Conservation (phyloP, 2,888 invertebrate species). For the Zaprionus lineosus region DNA sequence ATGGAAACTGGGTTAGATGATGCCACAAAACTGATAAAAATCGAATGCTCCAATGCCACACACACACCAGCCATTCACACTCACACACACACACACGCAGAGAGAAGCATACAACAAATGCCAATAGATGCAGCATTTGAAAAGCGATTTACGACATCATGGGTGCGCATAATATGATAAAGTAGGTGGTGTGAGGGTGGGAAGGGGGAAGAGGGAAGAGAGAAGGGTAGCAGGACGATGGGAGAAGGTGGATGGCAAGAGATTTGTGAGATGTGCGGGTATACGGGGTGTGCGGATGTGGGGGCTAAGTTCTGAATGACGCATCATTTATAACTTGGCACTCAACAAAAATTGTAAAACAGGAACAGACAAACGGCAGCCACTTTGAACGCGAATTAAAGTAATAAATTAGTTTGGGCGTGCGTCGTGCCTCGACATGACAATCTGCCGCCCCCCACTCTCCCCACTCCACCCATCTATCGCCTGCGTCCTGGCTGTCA, state of each 20-base stretch:
- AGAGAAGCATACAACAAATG: conserved; percentile 22
- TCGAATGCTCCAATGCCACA: conserved; percentile 25
- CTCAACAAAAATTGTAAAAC: conserved; percentile 68
- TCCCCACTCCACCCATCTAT: not conserved
- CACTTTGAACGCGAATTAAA: conserved; percentile 68
- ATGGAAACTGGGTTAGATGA: conserved; percentile 59
- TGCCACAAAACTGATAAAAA: conserved; percentile 58
- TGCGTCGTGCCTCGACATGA: conserved; percentile 41
- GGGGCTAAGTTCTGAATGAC: conserved; percentile 50
- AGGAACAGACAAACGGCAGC: conserved; percentile 66
- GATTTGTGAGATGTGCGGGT: not conserved
- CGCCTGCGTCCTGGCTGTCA: not conserved
- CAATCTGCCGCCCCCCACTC: conserved; percentile 16
- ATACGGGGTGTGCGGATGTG: not conserved
- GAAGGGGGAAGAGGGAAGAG: not conserved
- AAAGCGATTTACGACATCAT: conserved; percentile 73
- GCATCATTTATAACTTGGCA: conserved; percentile 69
- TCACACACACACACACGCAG: conserved; percentile 4
- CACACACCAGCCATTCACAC: not conserved
- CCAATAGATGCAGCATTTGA: conserved; percentile 67
- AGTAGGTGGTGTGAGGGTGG: not conserved
- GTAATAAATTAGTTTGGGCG: conserved; percentile 65
- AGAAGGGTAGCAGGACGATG: not conserved
- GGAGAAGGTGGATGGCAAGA: not conserved
- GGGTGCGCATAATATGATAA: conserved; percentile 69